Percentiles rank a stretch among this genome's conserved stretches.
Conservation (phyloP, 2,888 invertebrate genomes). For the Synergus itoensis region DNA sequence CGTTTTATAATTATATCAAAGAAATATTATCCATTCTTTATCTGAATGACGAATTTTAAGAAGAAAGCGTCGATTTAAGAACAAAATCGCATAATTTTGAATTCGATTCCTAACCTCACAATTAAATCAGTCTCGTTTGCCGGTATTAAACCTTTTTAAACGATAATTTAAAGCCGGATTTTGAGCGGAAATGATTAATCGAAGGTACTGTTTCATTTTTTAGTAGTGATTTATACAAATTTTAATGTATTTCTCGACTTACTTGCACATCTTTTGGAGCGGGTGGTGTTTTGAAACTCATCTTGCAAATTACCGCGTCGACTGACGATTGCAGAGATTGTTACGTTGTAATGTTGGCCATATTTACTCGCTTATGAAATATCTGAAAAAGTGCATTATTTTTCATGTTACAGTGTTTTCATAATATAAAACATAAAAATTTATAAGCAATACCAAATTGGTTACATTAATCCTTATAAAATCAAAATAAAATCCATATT, state of each 20-base stretch:
- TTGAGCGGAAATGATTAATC: not conserved
- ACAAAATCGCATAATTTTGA: not conserved
- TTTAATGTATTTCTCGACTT: slow-evolving; percentile 43
- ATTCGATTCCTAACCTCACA: not conserved
- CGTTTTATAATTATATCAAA: not conserved
- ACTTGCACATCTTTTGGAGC: slow-evolving; percentile 72
- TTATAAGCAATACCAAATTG: too few species aligned
- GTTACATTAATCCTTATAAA: too few species aligned
- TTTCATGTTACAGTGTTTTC: too few species aligned
- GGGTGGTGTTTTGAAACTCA: slow-evolving; percentile 63
- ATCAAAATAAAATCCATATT: too few species aligned
- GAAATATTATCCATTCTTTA: not conserved
- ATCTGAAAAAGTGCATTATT: too few species aligned
- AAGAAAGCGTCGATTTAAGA: not conserved
- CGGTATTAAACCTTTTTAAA: not conserved
- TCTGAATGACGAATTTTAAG: not conserved
- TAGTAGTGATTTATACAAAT: not conserved
- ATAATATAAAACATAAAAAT: too few species aligned
- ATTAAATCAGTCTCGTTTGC: not conserved
- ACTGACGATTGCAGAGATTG: not conserved
- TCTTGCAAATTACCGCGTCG: slow-evolving; percentile 49
- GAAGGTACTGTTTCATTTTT: not conserved
- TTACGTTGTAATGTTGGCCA: too few species aligned
- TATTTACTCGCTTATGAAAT: too few species aligned
- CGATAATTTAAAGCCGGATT: not conserved